Conservation (phyloP, 2,113 vertebrate genomes). For the Ceyx melanurus region DNA sequence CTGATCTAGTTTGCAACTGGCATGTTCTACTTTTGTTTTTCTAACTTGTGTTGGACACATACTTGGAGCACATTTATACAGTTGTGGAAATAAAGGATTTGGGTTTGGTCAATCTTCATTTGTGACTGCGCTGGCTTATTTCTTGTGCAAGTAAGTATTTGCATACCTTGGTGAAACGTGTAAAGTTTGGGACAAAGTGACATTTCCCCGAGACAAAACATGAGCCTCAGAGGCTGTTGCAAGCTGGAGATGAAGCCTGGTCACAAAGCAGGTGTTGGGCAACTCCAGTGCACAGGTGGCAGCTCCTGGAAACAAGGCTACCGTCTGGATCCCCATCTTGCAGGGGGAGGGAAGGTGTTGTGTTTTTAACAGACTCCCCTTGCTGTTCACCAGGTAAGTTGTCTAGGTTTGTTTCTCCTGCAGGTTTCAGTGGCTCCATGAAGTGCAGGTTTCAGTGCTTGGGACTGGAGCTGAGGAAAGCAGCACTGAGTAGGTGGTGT, state of each 20-base stretch:
- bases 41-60: conserved; percentile 77
- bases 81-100: conserved; percentile 83
- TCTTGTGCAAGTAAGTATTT: conserved; percentile 8
- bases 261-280: not conserved
- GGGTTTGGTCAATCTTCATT: conserved; percentile 76
- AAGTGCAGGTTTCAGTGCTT: fast-evolving
- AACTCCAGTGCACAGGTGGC: not conserved
- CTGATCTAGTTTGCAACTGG: conserved; percentile 80
- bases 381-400: not conserved
- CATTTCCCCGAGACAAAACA: not conserved
- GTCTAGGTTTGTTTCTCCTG: too few relatives aligned
- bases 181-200: fast-evolving
- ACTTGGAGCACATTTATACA: conserved; percentile 81
- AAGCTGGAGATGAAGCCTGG: not conserved
- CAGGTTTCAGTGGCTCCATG: not conserved
- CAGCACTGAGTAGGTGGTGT: fast-evolving
- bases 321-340: not conserved
- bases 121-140: conserved; percentile 3
- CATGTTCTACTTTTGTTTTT: conserved; percentile 79
- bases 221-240: not conserved
- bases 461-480: not conserved
- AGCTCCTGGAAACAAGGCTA: not conserved
- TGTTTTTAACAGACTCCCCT: not conserved
- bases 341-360: too few relatives aligned
- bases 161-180: fast-evolving